Evolutionary conservation across 1,140 invertebrate species (phyloP).

Genomic region (Conus ventricosus): DNA sequence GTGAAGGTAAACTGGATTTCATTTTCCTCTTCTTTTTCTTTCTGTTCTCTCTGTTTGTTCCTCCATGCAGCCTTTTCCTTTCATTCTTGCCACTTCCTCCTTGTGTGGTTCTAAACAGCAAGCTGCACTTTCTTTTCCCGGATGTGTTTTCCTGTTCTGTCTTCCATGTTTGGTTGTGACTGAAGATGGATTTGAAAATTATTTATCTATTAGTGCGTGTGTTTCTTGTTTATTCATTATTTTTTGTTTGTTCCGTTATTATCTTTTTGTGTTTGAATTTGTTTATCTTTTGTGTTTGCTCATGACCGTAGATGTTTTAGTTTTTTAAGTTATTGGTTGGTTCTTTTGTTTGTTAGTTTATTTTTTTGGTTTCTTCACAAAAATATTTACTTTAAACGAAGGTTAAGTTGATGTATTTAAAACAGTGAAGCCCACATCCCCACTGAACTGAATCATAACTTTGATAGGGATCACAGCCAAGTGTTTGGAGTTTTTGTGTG

Average conservation of each 20-base stretch:
- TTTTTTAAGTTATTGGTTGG: too few relatives aligned
- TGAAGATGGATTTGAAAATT: neutral
- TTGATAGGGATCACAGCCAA: too few relatives aligned
- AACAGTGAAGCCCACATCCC: too few relatives aligned
- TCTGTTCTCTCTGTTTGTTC: neutral
- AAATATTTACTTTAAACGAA: too few relatives aligned
- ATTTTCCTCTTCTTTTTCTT: neutral
- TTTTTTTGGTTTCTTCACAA: too few relatives aligned
- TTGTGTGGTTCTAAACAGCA: neutral
- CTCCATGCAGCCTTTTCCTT: neutral
- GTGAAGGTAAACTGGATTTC: slow-evolving; percentile 29
- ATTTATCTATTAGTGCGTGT: neutral
- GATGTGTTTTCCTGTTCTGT: neutral
- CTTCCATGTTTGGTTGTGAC: neutral
- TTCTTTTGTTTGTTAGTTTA: too few relatives aligned
- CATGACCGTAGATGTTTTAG: too few relatives aligned
- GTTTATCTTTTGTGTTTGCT: too few relatives aligned
- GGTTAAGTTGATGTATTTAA: too few relatives aligned
- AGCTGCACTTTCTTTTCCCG: neutral
- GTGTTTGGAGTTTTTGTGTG: too few relatives aligned
- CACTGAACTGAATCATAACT: too few relatives aligned
- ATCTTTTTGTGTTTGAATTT: too few relatives aligned
- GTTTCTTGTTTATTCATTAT: neutral
- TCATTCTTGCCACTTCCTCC: neutral
- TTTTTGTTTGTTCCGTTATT: neutral